These are phyloP conservation scores for Notiomystis cincta DNA, from an alignment of 2,113 vertebrate genomes.

Conservation along the genomic window DNA sequence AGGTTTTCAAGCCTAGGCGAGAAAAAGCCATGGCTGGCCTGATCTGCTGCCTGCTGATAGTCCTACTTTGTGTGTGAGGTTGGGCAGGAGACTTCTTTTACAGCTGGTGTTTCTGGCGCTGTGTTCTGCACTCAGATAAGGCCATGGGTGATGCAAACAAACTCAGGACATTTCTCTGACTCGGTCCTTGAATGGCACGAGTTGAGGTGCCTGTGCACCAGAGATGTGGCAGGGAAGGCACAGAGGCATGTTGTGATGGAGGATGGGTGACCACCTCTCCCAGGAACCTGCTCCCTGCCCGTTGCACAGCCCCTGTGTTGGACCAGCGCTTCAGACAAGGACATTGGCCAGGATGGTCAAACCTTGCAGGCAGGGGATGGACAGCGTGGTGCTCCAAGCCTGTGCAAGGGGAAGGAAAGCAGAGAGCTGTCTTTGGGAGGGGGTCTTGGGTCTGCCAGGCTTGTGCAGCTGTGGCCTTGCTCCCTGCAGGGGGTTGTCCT, in stretches of 20 bases:
- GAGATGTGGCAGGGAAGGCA: neutral
- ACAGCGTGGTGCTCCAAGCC: accelerated
- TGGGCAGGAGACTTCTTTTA: neutral
- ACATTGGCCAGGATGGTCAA: neutral
- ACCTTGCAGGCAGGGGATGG: neutral
- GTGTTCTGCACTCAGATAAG: neutral
- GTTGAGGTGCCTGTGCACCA: neutral
- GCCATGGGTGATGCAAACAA: neutral
- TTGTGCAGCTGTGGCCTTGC: neutral
- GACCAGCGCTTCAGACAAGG: neutral
- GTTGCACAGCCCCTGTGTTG: neutral
- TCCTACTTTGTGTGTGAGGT: neutral
- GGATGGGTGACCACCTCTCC: neutral
- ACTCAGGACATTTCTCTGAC: neutral
- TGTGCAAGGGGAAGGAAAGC: neutral
- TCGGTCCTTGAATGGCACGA: neutral
- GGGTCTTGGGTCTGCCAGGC: neutral
- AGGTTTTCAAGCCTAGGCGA: neutral
- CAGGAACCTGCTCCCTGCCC: neutral
- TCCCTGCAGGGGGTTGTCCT: neutral
- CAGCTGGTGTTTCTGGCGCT: neutral
- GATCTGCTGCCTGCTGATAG: neutral
- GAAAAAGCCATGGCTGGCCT: neutral
- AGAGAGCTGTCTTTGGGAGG: neutral
- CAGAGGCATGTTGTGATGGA: neutral